phyloP scores from a whole-genome alignment of 2,113 vertebrate genomes.

The Zosterops japonicus region DNA sequence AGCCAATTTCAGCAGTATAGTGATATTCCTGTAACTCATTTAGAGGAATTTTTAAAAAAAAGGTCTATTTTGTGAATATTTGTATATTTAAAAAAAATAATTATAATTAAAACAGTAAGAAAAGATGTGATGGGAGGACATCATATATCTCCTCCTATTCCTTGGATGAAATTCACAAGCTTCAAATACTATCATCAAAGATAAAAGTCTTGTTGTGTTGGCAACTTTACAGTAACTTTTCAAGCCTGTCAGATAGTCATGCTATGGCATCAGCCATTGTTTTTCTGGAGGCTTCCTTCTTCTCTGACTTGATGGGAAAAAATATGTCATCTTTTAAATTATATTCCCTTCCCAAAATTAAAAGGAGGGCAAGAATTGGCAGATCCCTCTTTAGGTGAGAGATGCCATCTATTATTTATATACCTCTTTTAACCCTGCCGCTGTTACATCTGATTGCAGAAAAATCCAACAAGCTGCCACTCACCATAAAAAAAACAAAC shows the following conservation, averaged over 20 bases:
- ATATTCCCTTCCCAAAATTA: conserved; percentile 41
- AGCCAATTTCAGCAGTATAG: not conserved
- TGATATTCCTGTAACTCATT: not conserved
- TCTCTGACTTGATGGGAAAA: conserved; percentile 27
- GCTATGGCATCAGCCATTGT: conserved; percentile 51
- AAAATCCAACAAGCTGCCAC: conserved; percentile 31
- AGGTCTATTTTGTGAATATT: conserved; percentile 23
- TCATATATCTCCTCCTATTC: not conserved
- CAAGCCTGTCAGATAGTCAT: conserved; percentile 59
- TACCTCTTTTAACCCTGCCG: conserved; percentile 27
- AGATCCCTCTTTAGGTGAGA: conserved; percentile 43
- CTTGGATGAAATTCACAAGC: conserved; percentile 63
- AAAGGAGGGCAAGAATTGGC: conserved; percentile 51
- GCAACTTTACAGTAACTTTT: conserved; percentile 46
- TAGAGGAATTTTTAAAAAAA: not conserved
- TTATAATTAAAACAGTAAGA: conserved; percentile 34
- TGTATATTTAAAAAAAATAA: conserved; percentile 19
- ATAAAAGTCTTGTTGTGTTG: conserved; percentile 60
- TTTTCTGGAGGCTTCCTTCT: conserved; percentile 35
- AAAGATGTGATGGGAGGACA: conserved; percentile 11
- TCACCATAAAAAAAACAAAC: not conserved
- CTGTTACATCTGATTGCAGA: conserved; percentile 41
- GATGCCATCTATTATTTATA: conserved; percentile 54
- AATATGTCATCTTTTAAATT: conserved; percentile 41
- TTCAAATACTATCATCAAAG: conserved; percentile 49